Evolutionary conservation across 2,113 vertebrate genomes (phyloP), one percentile per base, ranked within the genome.

Genomic region (Dipodomys ordii): DNA sequence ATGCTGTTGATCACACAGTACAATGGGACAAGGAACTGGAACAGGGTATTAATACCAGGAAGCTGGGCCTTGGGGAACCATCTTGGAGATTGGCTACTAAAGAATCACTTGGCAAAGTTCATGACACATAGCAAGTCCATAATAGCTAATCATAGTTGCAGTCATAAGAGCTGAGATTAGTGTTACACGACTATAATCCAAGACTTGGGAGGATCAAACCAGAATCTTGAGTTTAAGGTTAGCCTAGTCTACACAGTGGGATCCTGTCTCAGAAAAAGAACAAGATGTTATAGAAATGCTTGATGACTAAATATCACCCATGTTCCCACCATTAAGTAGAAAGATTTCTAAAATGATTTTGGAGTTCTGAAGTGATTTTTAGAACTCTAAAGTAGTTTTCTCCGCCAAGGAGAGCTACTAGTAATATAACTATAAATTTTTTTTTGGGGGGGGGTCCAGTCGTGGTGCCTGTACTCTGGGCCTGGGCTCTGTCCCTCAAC

Each of bases 351-450:
- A 35, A 35, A 49, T 85, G 83, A 15, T n/a, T 69, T n/a, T 49
- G 53, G 53, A 57, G 15, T 57, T 57, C 16, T 57, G 53, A 57
- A 57, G 44, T 71, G 82, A 71, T 53, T 84, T 84, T 25, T 57
- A 49, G 32, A 83, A 92, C 87, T 91, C n/a, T n/a, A 87, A 84
- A 87, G 25, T 67, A 44, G 65, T 60, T 74, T 49, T 69, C 28
- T 86, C 49, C 39, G 5, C 6, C 39, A 49, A 68, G 28, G 53
- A 90, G 39, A 25, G n/a, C 83, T 87, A 25, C 53, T 88, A 79
- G 20, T 77, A 94, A 69, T 89, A 74, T 16, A 7, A 84, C 27
- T 6, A 28, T 64, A 16, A 78, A n/a, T n/a, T 35, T 89, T 86
- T 91, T 6, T 12, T 85, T 20, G 44, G 39, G 39, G 39, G 5